Percentiles rank a stretch among this genome's conserved stretches.
phyloP scores from a whole-genome alignment of 2,797 vertebrate genomes.

The Halcyon smyrnensis region DNA sequence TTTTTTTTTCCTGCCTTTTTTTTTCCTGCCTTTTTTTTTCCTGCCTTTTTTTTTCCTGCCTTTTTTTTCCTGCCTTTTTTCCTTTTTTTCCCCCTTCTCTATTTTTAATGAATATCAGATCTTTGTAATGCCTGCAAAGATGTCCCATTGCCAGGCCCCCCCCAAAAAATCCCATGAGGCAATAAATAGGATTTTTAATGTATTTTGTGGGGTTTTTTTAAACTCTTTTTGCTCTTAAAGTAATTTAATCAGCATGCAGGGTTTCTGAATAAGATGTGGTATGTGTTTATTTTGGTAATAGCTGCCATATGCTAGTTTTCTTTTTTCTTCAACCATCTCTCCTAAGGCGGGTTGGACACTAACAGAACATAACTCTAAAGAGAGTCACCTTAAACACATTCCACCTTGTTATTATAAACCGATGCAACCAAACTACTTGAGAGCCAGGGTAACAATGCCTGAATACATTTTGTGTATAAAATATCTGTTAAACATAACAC shows the following conservation, averaged over 20 bases:
- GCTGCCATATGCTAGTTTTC: not conserved
- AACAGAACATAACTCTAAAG: not conserved
- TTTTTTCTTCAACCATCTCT: not conserved
- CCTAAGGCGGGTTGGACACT: not conserved
- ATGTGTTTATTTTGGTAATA: slow-evolving; percentile 29
- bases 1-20: no score
- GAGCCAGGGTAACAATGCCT: not conserved
- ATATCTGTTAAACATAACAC: not conserved
- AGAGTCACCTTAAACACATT: not conserved
- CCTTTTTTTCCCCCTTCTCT: no score
- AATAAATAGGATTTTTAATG: not conserved
- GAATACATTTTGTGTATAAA: not conserved
- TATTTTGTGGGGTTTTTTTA: not conserved
- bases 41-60: no score
- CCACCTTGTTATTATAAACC: not conserved
- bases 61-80: no score
- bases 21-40: no score
- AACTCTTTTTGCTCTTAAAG: not conserved
- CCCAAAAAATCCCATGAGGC: not conserved
- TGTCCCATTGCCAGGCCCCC: not conserved
- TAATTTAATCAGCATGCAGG: not conserved
- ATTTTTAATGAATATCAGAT: not conserved
- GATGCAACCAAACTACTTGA: not conserved
- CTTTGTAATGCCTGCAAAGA: not conserved
- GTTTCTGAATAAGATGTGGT: not conserved